Evolutionary conservation across 2,797 vertebrate species (phyloP).

Genomic region (Lacerta agilis): DNA sequence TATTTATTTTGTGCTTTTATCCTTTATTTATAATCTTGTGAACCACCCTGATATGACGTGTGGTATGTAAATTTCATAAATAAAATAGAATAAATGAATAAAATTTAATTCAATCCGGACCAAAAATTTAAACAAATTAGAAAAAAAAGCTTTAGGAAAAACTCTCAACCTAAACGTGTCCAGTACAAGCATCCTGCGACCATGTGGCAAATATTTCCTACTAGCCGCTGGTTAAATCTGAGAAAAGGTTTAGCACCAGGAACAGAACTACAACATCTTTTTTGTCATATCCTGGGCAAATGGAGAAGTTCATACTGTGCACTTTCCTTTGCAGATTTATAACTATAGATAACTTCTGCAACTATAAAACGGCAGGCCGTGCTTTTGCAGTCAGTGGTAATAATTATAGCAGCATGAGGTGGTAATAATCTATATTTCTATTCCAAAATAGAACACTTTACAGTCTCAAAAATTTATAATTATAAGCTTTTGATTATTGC

Average conservation of each 20-base stretch:
- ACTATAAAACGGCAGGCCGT: conserved; percentile 34
- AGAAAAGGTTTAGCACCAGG: neutral
- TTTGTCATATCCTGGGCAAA: conserved; percentile 21
- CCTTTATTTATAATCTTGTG: no score
- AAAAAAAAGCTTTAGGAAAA: no score
- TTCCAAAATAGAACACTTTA: conserved; percentile 50
- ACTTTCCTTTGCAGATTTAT: conserved; percentile 47
- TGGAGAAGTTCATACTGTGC: conserved; percentile 35
- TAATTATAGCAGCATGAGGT: conserved; percentile 56
- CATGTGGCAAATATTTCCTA: neutral
- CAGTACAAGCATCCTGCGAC: neutral
- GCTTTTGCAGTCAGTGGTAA: conserved; percentile 38
- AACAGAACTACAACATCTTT: conserved; percentile 21
- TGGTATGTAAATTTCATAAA: no score
- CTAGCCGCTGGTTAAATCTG: neutral
- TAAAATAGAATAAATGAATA: no score
- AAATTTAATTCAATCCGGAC: no score
- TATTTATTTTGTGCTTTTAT: no score
- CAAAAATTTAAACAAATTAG: no score
- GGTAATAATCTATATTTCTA: conserved; percentile 49
- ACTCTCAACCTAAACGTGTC: no score
- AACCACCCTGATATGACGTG: no score
- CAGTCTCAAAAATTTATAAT: conserved; percentile 36
- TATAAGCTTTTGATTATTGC: conserved; percentile 51
- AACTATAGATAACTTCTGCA: conserved; percentile 45